A percentile compares a stretch with the other conserved stretches of the same genome.
phyloP scores from a whole-genome alignment of 2,797 vertebrate species.

The Neosilurus hyrtlii region DNA sequence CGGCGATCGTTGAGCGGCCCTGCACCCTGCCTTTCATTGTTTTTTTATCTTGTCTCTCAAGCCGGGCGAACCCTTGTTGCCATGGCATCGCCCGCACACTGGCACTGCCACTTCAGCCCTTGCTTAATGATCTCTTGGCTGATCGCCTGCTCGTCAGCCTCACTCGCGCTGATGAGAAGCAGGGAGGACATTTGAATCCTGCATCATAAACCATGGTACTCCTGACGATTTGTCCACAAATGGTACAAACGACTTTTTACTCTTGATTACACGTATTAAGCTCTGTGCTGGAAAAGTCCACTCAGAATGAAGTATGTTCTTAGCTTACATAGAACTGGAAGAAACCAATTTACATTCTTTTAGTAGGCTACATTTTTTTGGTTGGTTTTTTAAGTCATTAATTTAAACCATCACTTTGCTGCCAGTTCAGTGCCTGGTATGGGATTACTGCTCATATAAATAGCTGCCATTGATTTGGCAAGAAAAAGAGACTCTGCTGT shows the following conservation, averaged over 20 bases:
- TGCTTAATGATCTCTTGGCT: slow-evolving; percentile 85
- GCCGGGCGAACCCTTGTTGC: slow-evolving; percentile 75
- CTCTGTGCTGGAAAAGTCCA: slow-evolving; percentile 50
- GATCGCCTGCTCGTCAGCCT: slow-evolving; percentile 80
- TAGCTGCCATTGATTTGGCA: slow-evolving; percentile 80
- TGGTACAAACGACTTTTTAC: slow-evolving; percentile 36
- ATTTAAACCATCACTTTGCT: slow-evolving; percentile 72
- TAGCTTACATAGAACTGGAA: slow-evolving; percentile 56
- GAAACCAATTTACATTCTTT: slow-evolving; percentile 70
- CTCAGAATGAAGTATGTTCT: slow-evolving; percentile 56
- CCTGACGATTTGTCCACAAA: slow-evolving; percentile 43
- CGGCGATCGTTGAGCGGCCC: slow-evolving; percentile 71
- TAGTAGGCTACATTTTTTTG: slow-evolving; percentile 43
- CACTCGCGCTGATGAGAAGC: slow-evolving; percentile 71
- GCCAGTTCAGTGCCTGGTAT: slow-evolving; percentile 69
- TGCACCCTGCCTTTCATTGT: slow-evolving; percentile 77
- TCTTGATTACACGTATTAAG: slow-evolving; percentile 57
- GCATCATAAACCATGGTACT: slow-evolving; percentile 45
- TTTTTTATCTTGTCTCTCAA: slow-evolving; percentile 78
- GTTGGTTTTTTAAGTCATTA: slow-evolving; percentile 69
- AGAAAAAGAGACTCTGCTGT: slow-evolving; percentile 74
- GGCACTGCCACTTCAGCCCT: slow-evolving; percentile 81
- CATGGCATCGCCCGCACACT: slow-evolving; percentile 74
- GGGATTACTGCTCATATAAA: slow-evolving; percentile 79
- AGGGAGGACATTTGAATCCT: slow-evolving; percentile 52